A percentile compares a stretch with the other conserved stretches of the same genome.
Conservation (phyloP, 2,113 vertebrate genomes). For the Hippocampus mohnikei region DNA sequence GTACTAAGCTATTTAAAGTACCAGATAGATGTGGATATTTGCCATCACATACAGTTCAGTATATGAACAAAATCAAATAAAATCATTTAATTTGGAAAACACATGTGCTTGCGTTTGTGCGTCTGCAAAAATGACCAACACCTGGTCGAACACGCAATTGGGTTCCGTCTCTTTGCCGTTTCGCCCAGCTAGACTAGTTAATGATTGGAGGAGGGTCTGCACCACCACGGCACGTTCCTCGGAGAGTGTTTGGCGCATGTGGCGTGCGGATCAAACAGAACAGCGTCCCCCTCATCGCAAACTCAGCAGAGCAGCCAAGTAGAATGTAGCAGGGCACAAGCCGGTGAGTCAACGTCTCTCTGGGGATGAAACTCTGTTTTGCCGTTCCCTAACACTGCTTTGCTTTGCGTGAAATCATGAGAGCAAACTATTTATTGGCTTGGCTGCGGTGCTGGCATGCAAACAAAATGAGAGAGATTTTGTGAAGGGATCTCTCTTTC, state of each 20-base stretch:
- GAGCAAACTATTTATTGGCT: slow-evolving; percentile 31
- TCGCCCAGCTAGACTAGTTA: slow-evolving; percentile 24
- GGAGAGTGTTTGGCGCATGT: slow-evolving; percentile 21
- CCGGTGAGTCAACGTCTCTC: slow-evolving; percentile 46
- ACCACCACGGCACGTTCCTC: slow-evolving; percentile 27
- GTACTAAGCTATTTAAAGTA: background rate
- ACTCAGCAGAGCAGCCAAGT: slow-evolving; percentile 22
- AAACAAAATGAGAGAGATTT: slow-evolving; percentile 29
- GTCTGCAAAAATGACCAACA: too few species aligned
- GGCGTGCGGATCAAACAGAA: slow-evolving; percentile 35
- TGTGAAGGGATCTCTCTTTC: slow-evolving; percentile 8
- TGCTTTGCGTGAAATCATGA: slow-evolving; percentile 34
- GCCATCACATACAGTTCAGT: background rate
- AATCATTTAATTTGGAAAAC: too few species aligned
- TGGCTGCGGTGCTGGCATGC: slow-evolving; percentile 17
- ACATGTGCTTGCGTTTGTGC: too few species aligned
- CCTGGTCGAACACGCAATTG: background rate
- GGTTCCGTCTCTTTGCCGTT: slow-evolving; percentile 10
- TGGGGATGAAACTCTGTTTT: slow-evolving; percentile 30
- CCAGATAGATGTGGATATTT: background rate
- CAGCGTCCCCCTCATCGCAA: slow-evolving; percentile 6
- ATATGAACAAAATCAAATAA: background rate
- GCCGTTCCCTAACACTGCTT: slow-evolving; percentile 15
- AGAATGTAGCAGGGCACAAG: slow-evolving; percentile 23
- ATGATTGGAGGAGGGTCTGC: slow-evolving; percentile 6